A percentile compares a stretch with the other conserved stretches of the same genome.
phyloP scores from a whole-genome alignment of 2,113 vertebrate genomes.

The Heloderma charlesbogerti region DNA sequence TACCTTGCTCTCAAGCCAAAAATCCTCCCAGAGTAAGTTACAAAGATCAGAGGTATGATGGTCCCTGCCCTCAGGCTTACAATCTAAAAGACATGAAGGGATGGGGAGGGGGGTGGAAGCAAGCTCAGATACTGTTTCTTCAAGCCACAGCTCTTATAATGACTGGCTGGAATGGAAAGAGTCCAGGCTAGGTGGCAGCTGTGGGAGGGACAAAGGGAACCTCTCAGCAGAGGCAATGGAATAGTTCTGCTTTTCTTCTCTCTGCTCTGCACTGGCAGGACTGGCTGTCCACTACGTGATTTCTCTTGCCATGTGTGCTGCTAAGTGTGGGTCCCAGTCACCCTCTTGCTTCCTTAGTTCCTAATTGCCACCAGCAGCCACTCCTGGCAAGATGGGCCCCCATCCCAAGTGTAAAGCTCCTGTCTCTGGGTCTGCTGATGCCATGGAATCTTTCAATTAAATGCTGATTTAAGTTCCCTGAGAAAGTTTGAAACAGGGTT shows the following conservation, averaged over 20 bases:
- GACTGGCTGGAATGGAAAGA: not conserved
- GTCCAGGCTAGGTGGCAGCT: not conserved
- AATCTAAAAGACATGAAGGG: not conserved
- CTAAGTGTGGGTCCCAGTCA: no score
- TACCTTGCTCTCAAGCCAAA: not conserved
- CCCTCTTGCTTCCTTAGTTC: not conserved
- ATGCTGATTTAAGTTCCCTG: no score
- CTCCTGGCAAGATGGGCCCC: not conserved
- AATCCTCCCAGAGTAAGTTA: not conserved
- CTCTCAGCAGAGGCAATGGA: not conserved
- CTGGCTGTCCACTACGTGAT: no score
- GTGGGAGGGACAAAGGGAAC: not conserved
- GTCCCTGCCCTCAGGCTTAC: not conserved
- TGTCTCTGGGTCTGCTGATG: not conserved
- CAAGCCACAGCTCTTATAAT: not conserved
- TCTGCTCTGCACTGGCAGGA: no score
- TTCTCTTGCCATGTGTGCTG: not conserved
- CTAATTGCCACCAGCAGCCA: not conserved
- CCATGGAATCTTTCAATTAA: not conserved
- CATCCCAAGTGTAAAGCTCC: not conserved
- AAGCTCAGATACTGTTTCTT: not conserved
- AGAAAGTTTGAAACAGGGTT: no score
- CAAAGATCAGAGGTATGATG: not conserved
- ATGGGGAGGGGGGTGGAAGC: not conserved
- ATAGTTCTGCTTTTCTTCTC: not conserved